phyloP scores from a whole-genome alignment of 2,113 vertebrate species.

The Gallinago jamesoni region DNA sequence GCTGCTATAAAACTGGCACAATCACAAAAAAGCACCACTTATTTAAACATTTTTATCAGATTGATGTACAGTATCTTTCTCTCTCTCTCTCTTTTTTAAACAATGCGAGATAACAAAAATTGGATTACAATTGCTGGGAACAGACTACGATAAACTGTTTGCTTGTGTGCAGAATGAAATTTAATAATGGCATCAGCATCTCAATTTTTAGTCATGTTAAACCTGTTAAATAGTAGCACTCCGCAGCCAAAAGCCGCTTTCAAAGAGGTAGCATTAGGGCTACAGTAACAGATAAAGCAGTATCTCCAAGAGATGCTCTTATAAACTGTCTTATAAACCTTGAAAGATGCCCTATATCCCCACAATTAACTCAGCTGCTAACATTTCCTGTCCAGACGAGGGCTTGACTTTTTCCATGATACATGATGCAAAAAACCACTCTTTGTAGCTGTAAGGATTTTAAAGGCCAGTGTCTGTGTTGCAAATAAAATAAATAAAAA shows the following conservation, averaged over 20 bases:
- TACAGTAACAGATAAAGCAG: neutral
- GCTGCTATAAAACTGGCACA: conserved; percentile 59
- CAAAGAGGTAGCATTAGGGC: neutral
- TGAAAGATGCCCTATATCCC: neutral
- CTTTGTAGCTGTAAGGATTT: neutral
- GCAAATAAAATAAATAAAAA: neutral
- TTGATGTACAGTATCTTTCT: conserved; percentile 23
- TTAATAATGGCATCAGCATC: conserved; percentile 37
- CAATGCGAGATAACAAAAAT: conserved; percentile 68
- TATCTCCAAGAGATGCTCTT: neutral
- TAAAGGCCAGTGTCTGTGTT: neutral
- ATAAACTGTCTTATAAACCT: neutral
- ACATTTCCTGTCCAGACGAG: conserved; percentile 31
- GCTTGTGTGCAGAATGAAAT: conserved; percentile 53
- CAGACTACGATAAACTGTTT: conserved; percentile 69
- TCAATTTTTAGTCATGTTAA: conserved; percentile 32
- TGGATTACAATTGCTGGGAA: conserved; percentile 72
- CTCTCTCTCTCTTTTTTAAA: conserved; percentile 12
- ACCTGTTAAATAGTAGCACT: conserved; percentile 39
- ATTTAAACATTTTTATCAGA: conserved; percentile 70
- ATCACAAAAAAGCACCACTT: conserved; percentile 61
- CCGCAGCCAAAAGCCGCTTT: conserved; percentile 22
- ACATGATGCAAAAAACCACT: neutral
- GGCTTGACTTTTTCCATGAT: conserved; percentile 13
- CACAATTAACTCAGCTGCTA: conserved; percentile 38